phyloP scores from a whole-genome alignment of 1,140 invertebrate genomes.

The Drosophila guanche region DNA sequence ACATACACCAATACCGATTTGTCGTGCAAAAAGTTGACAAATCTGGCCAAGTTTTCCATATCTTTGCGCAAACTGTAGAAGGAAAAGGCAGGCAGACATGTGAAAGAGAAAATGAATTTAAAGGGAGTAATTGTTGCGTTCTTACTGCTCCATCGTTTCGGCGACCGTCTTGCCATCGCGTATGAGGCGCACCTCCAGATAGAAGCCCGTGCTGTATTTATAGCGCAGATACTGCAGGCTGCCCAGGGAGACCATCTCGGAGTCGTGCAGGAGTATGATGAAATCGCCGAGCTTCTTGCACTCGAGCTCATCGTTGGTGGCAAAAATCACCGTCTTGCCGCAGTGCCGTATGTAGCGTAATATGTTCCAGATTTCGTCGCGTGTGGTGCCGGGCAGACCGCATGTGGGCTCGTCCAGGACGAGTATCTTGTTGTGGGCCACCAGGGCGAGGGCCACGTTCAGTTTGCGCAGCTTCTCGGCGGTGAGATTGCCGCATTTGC shows the following conservation, averaged over 20 bases:
- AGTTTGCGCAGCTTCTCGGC: conserved; percentile 62
- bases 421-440: conserved; percentile 66
- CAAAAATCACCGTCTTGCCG: conserved; percentile 92
- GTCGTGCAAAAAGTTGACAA: conserved; percentile 68
- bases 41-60: conserved; percentile 67
- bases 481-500: conserved; percentile 45
- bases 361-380: conserved; percentile 74
- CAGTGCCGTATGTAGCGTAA: conserved; percentile 63
- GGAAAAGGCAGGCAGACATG: not conserved
- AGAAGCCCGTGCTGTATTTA: conserved; percentile 73
- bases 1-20: conserved; percentile 73
- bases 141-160: conserved; percentile 69
- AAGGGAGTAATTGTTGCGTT: not conserved
- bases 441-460: conserved; percentile 62
- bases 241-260: conserved; percentile 90
- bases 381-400: conserved; percentile 60
- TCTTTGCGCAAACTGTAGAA: conserved; percentile 63
- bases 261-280: conserved; percentile 94
- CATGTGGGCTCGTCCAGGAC: conserved; percentile 70
- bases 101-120: not conserved
- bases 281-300: conserved; percentile 96
- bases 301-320: conserved; percentile 98
- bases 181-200: conserved; percentile 64
- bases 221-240: conserved; percentile 69
- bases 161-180: conserved; percentile 57